Evolutionary conservation across 2,113 vertebrate species (phyloP), one percentile per base, ranked within the genome.

Genomic region (Albula glossodonta): DNA sequence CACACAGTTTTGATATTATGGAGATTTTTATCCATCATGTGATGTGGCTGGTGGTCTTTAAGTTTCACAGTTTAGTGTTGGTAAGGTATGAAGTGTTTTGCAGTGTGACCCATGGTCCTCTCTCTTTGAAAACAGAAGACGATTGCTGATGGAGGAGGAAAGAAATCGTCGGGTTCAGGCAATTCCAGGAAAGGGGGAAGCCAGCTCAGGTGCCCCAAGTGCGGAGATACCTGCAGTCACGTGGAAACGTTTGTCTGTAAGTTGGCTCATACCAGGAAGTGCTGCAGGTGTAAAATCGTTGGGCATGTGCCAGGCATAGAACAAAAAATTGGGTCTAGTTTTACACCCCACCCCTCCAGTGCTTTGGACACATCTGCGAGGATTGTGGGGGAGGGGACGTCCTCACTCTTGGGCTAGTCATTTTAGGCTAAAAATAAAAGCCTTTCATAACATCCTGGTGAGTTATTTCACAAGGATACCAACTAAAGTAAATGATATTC

Each of bases 241-340:
- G 98, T 99, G 89, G 98, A 99, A 93, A 99, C 98, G 6, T 99
- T 99, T 88, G 98, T 99, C 80, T 99, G 98, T 99, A 93, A 99
- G 98, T 99, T 0, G 31, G 31, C 31, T 41, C 31, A 41, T 41
- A 41, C 31, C 31, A 41, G 31, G 31, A 41, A 41, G 31, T 41
- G 31, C 31, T 41, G 31, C 31, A 41, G 31, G 31, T 41, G 1
- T 41, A 41, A 41, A 41, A 41, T 41, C 31, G 31, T 41, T 41
- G 31, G 31, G 31, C 31, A 41, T 1, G 31, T 41, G 31, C 31
- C 31, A 41, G 31, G 31, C 31, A 41, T 41, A 41, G 31, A 41
- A 41, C 31, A 41, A 41, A 41, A 41, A 41, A 41, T 41, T 41
- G 1, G 87, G 84, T 51, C 10, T n/a, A 53, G 53, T 49, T 49